Conservation (phyloP, 2,113 vertebrate genomes). For the Misgurnus anguillicaudatus region DNA sequence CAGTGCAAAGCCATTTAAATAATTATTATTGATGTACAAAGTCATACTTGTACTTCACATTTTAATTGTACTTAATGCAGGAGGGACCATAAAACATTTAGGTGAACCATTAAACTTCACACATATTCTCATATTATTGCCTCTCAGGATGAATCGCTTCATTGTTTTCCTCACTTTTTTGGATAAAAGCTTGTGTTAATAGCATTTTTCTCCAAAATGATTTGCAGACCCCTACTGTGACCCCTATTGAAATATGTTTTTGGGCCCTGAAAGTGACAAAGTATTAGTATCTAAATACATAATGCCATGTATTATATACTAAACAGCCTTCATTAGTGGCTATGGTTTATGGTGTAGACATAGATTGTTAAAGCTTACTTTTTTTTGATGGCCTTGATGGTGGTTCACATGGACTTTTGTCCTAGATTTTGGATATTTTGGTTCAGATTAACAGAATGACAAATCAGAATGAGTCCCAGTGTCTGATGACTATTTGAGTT, state of each 20-base stretch:
- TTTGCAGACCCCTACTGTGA: no score
- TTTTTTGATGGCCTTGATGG: conserved; percentile 78
- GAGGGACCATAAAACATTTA: no score
- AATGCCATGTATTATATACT: conserved; percentile 72
- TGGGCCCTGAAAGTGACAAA: no score
- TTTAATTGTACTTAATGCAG: no score
- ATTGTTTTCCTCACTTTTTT: no score
- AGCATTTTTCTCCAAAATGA: no score
- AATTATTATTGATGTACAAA: background rate
- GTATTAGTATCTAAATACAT: no score
- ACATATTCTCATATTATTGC: no score
- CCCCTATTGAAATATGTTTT: no score
- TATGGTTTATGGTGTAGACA: conserved; percentile 75
- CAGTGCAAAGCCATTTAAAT: background rate
- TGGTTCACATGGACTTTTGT: conserved; percentile 60
- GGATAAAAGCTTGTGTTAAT: no score
- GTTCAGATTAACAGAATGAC: conserved; percentile 9
- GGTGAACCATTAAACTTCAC: no score
- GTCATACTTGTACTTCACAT: background rate
- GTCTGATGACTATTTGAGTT: background rate
- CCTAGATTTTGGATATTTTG: background rate
- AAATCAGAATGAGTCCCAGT: background rate
- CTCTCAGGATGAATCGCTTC: no score
- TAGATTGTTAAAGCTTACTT: conserved; percentile 78
- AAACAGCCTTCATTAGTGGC: conserved; percentile 79